Evolutionary conservation across 2,797 vertebrate genomes (phyloP).

Genomic region (Acipenser ruthenus): DNA sequence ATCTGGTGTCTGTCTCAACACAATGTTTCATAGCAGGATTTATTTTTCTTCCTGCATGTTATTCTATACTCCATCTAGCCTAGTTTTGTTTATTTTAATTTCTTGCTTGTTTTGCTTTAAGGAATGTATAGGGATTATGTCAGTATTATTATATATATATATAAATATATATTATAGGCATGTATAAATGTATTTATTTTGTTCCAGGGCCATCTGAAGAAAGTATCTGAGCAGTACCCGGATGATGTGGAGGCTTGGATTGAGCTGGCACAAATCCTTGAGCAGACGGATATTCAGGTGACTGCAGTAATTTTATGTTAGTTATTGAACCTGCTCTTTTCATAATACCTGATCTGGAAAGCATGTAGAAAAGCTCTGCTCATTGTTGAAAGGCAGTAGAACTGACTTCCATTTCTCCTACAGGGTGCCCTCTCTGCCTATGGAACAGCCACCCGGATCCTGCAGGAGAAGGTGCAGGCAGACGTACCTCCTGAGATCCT

Average conservation of each 20-base stretch:
- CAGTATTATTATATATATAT: neutral
- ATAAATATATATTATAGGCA: neutral
- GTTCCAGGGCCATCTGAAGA: constrained; percentile 89
- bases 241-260: constrained; percentile 99
- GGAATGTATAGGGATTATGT: too few relatives aligned
- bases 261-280: constrained; percentile 92
- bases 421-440: constrained; percentile 91
- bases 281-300: constrained; percentile 97
- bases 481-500: constrained; percentile 96
- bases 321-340: too few relatives aligned
- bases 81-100: constrained; percentile 32
- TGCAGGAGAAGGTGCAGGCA: constrained; percentile 96
- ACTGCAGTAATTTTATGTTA: too few relatives aligned
- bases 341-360: too few relatives aligned
- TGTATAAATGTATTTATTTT: constrained; percentile 12
- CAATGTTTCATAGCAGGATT: too few relatives aligned
- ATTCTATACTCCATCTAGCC: constrained; percentile 8
- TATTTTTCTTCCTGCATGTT: too few relatives aligned
- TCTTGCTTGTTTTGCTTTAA: neutral
- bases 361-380: neutral
- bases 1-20: too few relatives aligned
- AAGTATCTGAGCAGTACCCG: constrained; percentile 95
- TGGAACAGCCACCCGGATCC: constrained; percentile 92
- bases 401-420: neutral
- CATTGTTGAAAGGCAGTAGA: neutral